Evolutionary conservation across 2,797 vertebrate genomes (phyloP).

Genomic region (Tokudaia tokunoshimensis): DNA sequence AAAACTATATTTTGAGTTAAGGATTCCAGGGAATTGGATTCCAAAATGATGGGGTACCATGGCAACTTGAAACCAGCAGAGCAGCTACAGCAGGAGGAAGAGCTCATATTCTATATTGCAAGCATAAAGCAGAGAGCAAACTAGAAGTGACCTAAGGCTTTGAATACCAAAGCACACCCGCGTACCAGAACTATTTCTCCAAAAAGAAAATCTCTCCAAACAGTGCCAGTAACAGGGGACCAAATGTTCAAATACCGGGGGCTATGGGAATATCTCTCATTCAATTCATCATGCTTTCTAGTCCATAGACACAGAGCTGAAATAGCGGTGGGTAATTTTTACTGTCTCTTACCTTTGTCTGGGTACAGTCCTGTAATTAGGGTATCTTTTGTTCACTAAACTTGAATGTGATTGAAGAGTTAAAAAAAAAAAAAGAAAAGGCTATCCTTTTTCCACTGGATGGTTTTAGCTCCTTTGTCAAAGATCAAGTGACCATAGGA

Average conservation of each 20-base stretch:
- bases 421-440: too few relatives aligned
- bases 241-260: background rate
- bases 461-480: too few relatives aligned
- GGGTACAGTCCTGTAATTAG: background rate
- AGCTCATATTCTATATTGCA: background rate
- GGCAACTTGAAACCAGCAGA: background rate
- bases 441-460: too few relatives aligned
- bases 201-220: background rate
- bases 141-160: background rate
- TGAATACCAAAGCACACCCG: background rate
- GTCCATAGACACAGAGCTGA: background rate
- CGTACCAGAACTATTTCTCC: background rate
- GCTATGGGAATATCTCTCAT: background rate
- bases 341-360: background rate
- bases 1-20: background rate
- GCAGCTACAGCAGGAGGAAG: background rate
- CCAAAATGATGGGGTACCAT: background rate
- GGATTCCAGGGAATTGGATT: background rate
- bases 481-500: too few relatives aligned
- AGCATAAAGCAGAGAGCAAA: background rate
- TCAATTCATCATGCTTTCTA: background rate
- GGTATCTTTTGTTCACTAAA: background rate
- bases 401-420: background rate
- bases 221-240: background rate
- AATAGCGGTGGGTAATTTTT: background rate